Base-by-base conservation (phyloP, 30 jellyfish, hydroid and myxozoan genomes). In the Hydractinia symbiolongicarpus region DNA sequence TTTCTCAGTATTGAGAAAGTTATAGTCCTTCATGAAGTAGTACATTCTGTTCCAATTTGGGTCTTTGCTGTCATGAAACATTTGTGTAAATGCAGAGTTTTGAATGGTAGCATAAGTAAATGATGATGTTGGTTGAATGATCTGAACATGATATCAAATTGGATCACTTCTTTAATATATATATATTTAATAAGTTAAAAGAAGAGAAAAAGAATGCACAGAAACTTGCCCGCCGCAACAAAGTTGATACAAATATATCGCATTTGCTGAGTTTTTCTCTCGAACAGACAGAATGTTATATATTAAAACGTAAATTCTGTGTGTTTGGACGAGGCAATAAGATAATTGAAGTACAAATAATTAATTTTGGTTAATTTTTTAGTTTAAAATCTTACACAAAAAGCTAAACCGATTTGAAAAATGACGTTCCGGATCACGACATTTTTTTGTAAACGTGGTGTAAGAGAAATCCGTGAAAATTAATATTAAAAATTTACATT, bases 21-120 rank as follows among this genome's bases (percentile, higher is more conserved):
- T 71, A 15, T 71, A 71, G 17, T 30, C 55, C 52, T 19, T 71
- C 80, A 71, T 71, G 60, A 71, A 71, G n/a, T 71, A 50, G n/a
- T 71, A 71, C 80, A 71, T 71, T 19, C 80, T 30, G 51, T 71
- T 71, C 80, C 80, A 71, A 19, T 71, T 58, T 6, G 80, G 80
- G 51, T 71, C 80, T 10, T 9, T 20, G n/a, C 80, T 71, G 9
- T 71, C 80, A 19, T 50, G 80, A 71, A 71, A 71, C 80, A 71
- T 71, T 15, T 50, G 55, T 30, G 80, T 71, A 66, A 71, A 71
- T 20, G 80, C 80, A 71, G 80, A 71, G 52, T 71, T 71, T 30
- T 30, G 9, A 5, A 71, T 71, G 21, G 80, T 71, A 8, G 60
- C 80, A 50, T 71, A 71, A 49, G 71, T 71, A 15, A 71, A 71